A percentile compares a stretch with the other conserved stretches of the same genome.
These are phyloP conservation scores for Aviceda subcristata DNA, from an alignment of 2,113 vertebrate species.

Conservation along the genomic window DNA sequence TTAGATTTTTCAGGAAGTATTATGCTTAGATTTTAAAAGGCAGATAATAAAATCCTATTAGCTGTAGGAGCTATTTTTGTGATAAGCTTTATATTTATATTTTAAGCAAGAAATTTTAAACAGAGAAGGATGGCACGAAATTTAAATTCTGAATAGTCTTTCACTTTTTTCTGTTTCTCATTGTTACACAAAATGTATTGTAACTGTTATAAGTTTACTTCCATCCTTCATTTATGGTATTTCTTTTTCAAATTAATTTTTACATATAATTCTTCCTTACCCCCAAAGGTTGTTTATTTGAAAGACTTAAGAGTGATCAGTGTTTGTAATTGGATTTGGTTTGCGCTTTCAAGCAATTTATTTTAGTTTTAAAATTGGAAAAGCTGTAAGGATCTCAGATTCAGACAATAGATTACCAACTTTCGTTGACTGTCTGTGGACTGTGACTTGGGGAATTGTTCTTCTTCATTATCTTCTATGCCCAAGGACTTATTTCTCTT, in stretches of 20 bases:
- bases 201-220: not conserved
- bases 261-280: not conserved
- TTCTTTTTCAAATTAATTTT: not conserved
- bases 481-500: constrained; percentile 74
- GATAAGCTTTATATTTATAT: not conserved
- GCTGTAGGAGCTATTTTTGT: not conserved
- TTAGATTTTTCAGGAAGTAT: not conserved
- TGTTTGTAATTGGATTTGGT: not conserved
- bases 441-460: constrained; percentile 72
- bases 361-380: not conserved
- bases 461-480: constrained; percentile 73
- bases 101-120: not conserved
- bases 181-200: not conserved
- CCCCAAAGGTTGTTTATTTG: not conserved
- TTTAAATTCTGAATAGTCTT: not conserved
- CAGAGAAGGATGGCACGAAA: not conserved
- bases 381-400: not conserved
- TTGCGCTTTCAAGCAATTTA: not conserved
- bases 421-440: constrained; percentile 69
- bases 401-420: constrained; percentile 64
- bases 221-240: not conserved
- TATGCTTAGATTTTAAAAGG: not conserved
- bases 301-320: not conserved
- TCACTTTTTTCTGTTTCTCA: not conserved
- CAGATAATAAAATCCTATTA: not conserved